Percentiles rank a stretch among this genome's conserved stretches.
Evolutionary conservation across 1,140 invertebrate genomes (phyloP).

Genomic region (Polypedilum pembai): DNA sequence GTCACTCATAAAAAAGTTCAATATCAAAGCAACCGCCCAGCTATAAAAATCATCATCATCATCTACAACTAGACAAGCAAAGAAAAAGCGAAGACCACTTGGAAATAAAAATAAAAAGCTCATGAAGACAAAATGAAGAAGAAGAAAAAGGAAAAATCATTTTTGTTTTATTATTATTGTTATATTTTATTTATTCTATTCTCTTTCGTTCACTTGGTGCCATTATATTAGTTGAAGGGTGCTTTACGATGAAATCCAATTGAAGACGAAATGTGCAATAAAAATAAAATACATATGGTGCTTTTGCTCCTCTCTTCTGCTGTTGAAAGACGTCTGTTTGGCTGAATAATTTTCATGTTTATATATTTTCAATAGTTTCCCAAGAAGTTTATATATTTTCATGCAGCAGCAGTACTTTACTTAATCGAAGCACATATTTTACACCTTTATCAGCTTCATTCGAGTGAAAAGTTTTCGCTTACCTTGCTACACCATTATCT

Average conservation of each 20-base stretch:
- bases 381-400: not conserved
- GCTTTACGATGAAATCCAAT: not conserved
- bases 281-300: conserved; percentile 28
- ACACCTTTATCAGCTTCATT: conserved; percentile 1
- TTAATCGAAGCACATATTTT: conserved; percentile 28
- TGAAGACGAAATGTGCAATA: conserved; percentile 23
- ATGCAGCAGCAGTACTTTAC: not conserved
- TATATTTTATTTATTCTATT: not conserved
- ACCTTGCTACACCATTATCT: not conserved
- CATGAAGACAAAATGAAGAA: not conserved
- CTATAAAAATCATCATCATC: no score
- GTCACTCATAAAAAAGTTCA: no score
- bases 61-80: no score
- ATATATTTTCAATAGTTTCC: conserved; percentile 10
- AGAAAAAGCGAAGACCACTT: not conserved
- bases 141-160: not conserved
- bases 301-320: not conserved
- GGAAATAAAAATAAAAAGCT: not conserved
- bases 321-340: not conserved
- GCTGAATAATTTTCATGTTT: conserved; percentile 21
- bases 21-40: no score
- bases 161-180: conserved; percentile 18
- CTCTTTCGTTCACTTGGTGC: not conserved
- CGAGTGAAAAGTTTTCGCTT: not conserved
- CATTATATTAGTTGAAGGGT: not conserved